These are phyloP conservation scores for Zaprionus obscuricornis DNA, from an alignment of 2,888 invertebrate genomes.

Conservation along the genomic window DNA sequence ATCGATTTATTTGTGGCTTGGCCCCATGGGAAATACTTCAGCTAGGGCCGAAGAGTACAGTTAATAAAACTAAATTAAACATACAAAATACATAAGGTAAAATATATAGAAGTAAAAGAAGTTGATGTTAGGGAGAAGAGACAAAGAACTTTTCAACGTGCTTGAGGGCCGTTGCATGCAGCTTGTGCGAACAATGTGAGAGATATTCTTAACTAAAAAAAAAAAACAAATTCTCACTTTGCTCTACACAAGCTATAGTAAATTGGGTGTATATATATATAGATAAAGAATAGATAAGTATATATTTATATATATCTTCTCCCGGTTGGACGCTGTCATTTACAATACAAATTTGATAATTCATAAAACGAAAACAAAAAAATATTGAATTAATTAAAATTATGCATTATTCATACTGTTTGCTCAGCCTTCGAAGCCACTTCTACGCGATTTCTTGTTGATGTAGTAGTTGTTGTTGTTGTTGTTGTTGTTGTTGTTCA, in stretches of 20 bases:
- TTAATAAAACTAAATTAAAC: slow-evolving; percentile 53
- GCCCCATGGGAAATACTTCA: slow-evolving; percentile 29
- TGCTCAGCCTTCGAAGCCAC: slow-evolving; percentile 75
- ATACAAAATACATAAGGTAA: slow-evolving; percentile 42
- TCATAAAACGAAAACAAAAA: slow-evolving; percentile 58
- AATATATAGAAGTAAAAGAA: slow-evolving; percentile 23
- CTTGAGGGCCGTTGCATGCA: slow-evolving; percentile 42
- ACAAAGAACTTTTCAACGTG: slow-evolving; percentile 39
- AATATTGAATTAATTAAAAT: slow-evolving; percentile 76
- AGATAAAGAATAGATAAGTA: not conserved
- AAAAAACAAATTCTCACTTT: slow-evolving; percentile 20
- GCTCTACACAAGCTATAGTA: slow-evolving; percentile 33
- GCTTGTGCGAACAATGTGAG: slow-evolving; percentile 41
- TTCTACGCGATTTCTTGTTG: slow-evolving; percentile 48
- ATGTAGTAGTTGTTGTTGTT: slow-evolving; percentile 23
- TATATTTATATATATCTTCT: slow-evolving; percentile 1
- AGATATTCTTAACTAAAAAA: not conserved
- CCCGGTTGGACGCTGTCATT: slow-evolving; percentile 47
- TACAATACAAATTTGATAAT: slow-evolving; percentile 40
- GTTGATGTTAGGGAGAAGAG: slow-evolving; percentile 13
- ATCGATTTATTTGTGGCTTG: not conserved
- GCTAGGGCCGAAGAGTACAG: slow-evolving; percentile 56
- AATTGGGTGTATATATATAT: too few species aligned
- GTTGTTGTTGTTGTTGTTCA: slow-evolving; percentile 14
- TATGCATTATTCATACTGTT: slow-evolving; percentile 82